These are phyloP conservation scores for Willisornis vidua DNA, from an alignment of 2,113 vertebrate species.

Conservation along the genomic window DNA sequence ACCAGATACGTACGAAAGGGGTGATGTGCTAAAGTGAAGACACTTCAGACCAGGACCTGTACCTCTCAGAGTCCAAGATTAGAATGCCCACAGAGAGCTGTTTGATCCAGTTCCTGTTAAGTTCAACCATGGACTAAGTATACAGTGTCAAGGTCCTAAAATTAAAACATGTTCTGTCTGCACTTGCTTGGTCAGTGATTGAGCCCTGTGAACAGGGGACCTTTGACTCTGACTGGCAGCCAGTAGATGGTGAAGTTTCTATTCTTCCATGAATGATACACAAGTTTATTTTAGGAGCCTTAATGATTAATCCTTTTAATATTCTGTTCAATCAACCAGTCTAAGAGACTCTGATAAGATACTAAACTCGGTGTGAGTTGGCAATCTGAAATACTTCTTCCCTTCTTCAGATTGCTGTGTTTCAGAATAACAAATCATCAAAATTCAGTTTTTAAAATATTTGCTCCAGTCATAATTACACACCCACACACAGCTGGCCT, in stretches of 20 bases:
- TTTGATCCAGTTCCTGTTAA: neutral
- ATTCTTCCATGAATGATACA: neutral
- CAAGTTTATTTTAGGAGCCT: neutral
- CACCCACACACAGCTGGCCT: neutral
- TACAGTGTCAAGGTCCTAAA: neutral
- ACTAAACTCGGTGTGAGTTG: neutral
- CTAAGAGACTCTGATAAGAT: neutral
- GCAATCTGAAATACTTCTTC: neutral
- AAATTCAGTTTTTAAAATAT: neutral
- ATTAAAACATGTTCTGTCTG: neutral
- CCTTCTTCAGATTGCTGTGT: neutral
- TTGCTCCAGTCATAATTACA: neutral
- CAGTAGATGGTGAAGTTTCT: neutral
- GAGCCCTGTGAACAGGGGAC: neutral
- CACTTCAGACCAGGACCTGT: neutral
- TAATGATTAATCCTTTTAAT: neutral
- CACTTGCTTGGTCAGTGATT: neutral
- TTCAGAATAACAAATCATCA: neutral
- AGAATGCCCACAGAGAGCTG: accelerated
- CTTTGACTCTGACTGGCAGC: neutral
- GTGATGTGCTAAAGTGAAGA: neutral
- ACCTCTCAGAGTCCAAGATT: neutral
- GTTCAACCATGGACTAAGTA: neutral
- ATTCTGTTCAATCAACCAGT: neutral
- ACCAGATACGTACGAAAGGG: neutral